Base-by-base conservation (phyloP, 2,113 vertebrate species). In the Ovibos moschatus region DNA sequence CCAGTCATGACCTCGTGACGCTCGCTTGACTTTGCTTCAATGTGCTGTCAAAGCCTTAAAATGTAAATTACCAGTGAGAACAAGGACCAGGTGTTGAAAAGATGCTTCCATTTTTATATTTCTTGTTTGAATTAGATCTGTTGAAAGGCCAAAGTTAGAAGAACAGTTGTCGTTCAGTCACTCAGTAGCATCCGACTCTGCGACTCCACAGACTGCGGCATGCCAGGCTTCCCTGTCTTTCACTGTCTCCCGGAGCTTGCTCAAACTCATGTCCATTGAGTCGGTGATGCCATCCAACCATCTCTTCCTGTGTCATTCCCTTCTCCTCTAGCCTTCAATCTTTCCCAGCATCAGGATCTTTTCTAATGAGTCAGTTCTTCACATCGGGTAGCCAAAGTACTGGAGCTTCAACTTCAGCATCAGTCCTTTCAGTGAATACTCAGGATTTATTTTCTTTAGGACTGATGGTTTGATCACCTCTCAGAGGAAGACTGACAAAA, bases 1-100 rank as follows among this genome's bases (percentile, higher is more conserved):
- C 94, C 84, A 93, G 93, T 81, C 95, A 62, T 95, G 96, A 98
- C 96, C 97, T 98, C 36, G 7, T 79, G 83, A 91, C 3, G 8
- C 62, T 71, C 55, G 6, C 51, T 86, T 94, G 58, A 95, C 97
- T 96, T 96, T 62, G 87, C 95, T 93, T 95, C 74, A 55, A 9
- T 95, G 47, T 76, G 91, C 91, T 88, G 36, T 17, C 47, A 85
- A 50, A 95, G 33, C 43, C 51, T 95, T 57, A 71, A 88, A 60
- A 87, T 84, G 40, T 87, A 74, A 88, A n/a, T 85, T 84, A 67
- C 64, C 71, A 55, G 14, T 0, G 1, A 55, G n/a, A 92, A 33
- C 57, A 71, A 94, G 17, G 45, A 45, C 45, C 5, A 7, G 15
- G 17, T 3, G 4, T 40, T 53, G 67, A 67, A 78, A 90, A 25